Conservation (phyloP, 2,797 vertebrate genomes). For the Chaunax sp. region DNA sequence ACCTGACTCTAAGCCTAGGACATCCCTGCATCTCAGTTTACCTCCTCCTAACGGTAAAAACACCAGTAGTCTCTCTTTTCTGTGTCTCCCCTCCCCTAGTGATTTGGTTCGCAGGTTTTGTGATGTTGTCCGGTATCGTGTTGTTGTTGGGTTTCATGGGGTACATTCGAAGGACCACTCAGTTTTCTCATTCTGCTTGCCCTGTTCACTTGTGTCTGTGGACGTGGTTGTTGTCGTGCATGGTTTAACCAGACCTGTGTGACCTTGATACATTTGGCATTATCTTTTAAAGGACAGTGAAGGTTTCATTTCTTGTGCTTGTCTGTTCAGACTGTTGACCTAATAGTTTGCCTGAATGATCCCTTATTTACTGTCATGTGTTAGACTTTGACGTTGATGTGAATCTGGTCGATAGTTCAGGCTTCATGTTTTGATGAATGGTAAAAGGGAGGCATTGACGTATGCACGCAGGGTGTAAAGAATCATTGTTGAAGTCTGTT, state of each 20-base stretch:
- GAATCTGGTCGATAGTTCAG: neutral
- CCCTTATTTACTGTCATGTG: slow-evolving; percentile 30
- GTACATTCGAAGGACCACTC: slow-evolving; percentile 59
- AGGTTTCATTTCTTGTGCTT: slow-evolving; percentile 42
- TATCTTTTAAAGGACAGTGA: slow-evolving; percentile 8
- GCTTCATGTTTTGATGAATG: slow-evolving; percentile 11
- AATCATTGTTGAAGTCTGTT: slow-evolving; percentile 1
- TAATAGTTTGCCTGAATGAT: slow-evolving; percentile 50
- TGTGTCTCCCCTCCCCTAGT: slow-evolving; percentile 50
- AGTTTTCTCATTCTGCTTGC: slow-evolving; percentile 67
- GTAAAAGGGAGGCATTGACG: neutral
- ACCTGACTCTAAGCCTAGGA: slow-evolving; percentile 83
- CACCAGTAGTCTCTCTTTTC: slow-evolving; percentile 44
- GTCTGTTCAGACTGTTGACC: slow-evolving; percentile 43
- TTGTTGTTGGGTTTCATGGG: slow-evolving; percentile 71
- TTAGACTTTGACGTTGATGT: slow-evolving; percentile 21
- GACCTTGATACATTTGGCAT: slow-evolving; percentile 19
- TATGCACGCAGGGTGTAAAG: neutral
- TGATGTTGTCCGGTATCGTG: slow-evolving; percentile 71
- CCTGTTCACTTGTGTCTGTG: slow-evolving; percentile 61
- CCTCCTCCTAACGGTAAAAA: slow-evolving; percentile 80
- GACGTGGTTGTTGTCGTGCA: slow-evolving; percentile 65
- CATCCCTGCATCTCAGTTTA: slow-evolving; percentile 85
- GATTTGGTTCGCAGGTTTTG: slow-evolving; percentile 65
- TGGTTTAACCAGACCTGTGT: slow-evolving; percentile 49